A percentile compares a stretch with the other conserved stretches of the same genome.
These are phyloP conservation scores for Girardinichthys multiradiatus DNA, from an alignment of 2,113 vertebrate genomes.

Conservation along the genomic window DNA sequence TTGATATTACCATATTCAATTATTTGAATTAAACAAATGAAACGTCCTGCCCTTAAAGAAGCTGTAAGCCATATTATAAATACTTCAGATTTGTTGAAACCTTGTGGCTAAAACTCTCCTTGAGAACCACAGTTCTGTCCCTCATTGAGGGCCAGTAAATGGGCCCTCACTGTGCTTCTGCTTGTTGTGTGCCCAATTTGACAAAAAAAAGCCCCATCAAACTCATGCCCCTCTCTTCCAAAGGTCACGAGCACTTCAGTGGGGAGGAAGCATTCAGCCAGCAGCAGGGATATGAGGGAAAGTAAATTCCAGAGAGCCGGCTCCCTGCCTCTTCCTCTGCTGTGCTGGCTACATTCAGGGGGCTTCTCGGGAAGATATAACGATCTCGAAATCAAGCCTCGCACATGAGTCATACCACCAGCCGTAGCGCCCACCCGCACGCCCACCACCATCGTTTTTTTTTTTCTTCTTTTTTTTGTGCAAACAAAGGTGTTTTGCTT, in stretches of 20 bases:
- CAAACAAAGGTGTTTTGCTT: conserved; percentile 58
- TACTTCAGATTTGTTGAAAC: conserved; percentile 5
- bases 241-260: conserved; percentile 68
- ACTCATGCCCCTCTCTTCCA: conserved; percentile 46
- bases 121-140: conserved; percentile 26
- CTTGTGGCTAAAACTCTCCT: conserved; percentile 20
- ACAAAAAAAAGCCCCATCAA: conserved; percentile 43
- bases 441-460: neutral
- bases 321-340: conserved; percentile 27
- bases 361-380: conserved; percentile 55
- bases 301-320: conserved; percentile 34
- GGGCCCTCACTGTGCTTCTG: conserved; percentile 43
- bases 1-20: neutral
- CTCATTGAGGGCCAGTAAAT: conserved; percentile 38
- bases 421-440: conserved; percentile 18
- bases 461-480: conserved; percentile 13
- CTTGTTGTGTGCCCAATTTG: conserved; percentile 50
- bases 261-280: conserved; percentile 31
- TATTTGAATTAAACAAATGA: no score
- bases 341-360: conserved; percentile 19
- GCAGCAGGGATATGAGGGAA: conserved; percentile 28
- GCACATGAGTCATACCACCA: conserved; percentile 51
- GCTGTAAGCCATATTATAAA: neutral
- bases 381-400: conserved; percentile 53
- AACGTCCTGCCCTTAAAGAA: neutral